A percentile compares a stretch with the other conserved stretches of the same genome.
These are phyloP conservation scores for Troides oblongomaculatus DNA, from an alignment of 2,888 invertebrate genomes.

Conservation along the genomic window DNA sequence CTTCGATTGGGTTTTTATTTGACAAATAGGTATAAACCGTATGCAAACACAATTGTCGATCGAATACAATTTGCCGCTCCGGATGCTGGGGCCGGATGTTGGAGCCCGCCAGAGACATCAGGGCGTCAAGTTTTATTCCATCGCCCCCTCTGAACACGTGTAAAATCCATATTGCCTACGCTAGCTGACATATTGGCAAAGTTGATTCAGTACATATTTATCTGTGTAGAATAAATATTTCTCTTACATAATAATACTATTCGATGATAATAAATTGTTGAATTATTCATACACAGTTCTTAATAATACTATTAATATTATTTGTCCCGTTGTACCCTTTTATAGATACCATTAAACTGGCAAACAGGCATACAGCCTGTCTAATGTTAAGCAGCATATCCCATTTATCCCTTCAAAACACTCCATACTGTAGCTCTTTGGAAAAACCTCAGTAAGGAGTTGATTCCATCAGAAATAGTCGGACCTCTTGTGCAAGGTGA, in stretches of 20 bases:
- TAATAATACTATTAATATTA: neutral
- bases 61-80: conserved; percentile 31
- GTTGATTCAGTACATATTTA: conserved; percentile 21
- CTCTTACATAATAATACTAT: neutral
- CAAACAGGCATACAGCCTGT: too few species aligned
- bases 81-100: conserved; percentile 27
- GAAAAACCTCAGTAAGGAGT: too few species aligned
- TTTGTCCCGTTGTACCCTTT: too few species aligned
- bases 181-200: conserved; percentile 12
- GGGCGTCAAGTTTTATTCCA: conserved; percentile 29
- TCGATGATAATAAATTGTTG: too few species aligned
- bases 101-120: conserved; percentile 27
- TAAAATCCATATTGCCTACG: conserved; percentile 24
- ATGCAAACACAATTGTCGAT: conserved; percentile 31
- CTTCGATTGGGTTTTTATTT: conserved; percentile 29
- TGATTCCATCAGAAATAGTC: too few species aligned
- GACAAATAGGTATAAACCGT: conserved; percentile 29
- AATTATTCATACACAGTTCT: neutral
- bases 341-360: too few species aligned
- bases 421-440: too few species aligned
- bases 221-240: neutral
- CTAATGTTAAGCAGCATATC: too few species aligned
- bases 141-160: conserved; percentile 22
- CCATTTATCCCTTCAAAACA: too few species aligned
- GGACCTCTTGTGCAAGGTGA: too few species aligned